phyloP scores from a whole-genome alignment of 2,888 invertebrate genomes.

The Aricia artaxerxes region DNA sequence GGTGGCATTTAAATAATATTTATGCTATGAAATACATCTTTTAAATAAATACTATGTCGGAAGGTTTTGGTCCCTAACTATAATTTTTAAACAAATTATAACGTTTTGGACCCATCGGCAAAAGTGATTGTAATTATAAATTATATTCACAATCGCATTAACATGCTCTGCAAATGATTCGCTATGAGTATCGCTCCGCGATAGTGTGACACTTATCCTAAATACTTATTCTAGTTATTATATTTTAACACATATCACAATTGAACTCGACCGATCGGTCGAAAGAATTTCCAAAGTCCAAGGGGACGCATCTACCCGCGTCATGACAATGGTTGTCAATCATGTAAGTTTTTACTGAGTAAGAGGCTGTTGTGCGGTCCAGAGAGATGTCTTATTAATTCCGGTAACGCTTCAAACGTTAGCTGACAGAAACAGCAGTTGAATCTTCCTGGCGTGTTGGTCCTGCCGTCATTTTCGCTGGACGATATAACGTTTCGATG shows the following conservation, averaged over 20 bases:
- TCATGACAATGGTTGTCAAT: conserved; percentile 76
- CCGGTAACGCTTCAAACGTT: conserved; percentile 91
- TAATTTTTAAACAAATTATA: conserved; percentile 82
- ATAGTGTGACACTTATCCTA: conserved; percentile 67
- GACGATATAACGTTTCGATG: conserved; percentile 93
- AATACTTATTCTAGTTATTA: conserved; percentile 63
- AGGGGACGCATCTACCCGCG: conserved; percentile 60
- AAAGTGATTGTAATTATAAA: conserved; percentile 67
- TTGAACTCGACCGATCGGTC: conserved; percentile 62
- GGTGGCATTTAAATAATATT: conserved; percentile 80
- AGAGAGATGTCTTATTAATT: conserved; percentile 91
- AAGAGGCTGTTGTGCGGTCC: conserved; percentile 93
- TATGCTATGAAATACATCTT: conserved; percentile 78
- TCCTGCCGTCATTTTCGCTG: conserved; percentile 85
- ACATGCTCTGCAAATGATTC: conserved; percentile 60
- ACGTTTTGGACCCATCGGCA: conserved; percentile 77
- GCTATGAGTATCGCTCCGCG: conserved; percentile 76
- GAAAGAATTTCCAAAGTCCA: conserved; percentile 75
- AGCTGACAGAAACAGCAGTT: conserved; percentile 94
- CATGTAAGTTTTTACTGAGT: conserved; percentile 92
- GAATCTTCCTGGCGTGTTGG: conserved; percentile 84
- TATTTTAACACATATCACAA: conserved; percentile 80
- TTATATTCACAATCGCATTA: conserved; percentile 63
- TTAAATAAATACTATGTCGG: conserved; percentile 81
- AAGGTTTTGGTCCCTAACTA: conserved; percentile 80